Evolutionary conservation across 2,888 invertebrate genomes (phyloP).

Genomic region (Idaea dimidiata): DNA sequence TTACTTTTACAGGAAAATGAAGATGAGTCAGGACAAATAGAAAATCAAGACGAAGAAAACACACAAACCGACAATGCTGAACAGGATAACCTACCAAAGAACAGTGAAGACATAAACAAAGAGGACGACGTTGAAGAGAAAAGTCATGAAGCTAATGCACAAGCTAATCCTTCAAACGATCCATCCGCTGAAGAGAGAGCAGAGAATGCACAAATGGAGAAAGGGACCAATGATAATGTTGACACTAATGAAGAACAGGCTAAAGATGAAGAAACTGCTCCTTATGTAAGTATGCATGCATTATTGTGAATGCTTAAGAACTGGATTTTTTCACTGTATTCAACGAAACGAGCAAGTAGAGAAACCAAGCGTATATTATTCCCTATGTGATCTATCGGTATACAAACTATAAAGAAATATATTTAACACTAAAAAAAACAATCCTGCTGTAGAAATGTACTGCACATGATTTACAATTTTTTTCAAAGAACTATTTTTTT

Average conservation of each 20-base stretch:
- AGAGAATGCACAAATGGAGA: slow-evolving; percentile 73
- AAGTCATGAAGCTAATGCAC: slow-evolving; percentile 70
- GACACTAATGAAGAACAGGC: slow-evolving; percentile 71
- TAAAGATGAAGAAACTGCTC: slow-evolving; percentile 66
- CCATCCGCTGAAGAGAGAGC: slow-evolving; percentile 71
- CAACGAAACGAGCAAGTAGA: no score
- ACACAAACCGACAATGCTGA: slow-evolving; percentile 43
- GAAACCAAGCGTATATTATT: no score
- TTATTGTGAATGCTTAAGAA: background rate
- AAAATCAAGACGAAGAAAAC: slow-evolving; percentile 46
- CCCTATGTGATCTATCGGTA: no score
- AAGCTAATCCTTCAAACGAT: slow-evolving; percentile 75
- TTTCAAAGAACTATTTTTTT: no score
- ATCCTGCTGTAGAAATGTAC: no score
- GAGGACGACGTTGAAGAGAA: slow-evolving; percentile 68
- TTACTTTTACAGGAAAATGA: slow-evolving; percentile 38
- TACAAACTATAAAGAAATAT: no score
- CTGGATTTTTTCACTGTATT: no score
- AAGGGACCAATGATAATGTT: slow-evolving; percentile 72
- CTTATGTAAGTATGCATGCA: slow-evolving; percentile 56
- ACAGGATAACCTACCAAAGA: slow-evolving; percentile 51
- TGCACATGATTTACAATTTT: no score
- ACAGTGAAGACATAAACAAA: slow-evolving; percentile 64
- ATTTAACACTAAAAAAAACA: no score
- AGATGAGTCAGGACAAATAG: slow-evolving; percentile 22